Percentiles rank a stretch among this genome's conserved stretches.
These are phyloP conservation scores for Centropus bengalensis DNA, from an alignment of 2,113 vertebrate genomes.

Conservation along the genomic window DNA sequence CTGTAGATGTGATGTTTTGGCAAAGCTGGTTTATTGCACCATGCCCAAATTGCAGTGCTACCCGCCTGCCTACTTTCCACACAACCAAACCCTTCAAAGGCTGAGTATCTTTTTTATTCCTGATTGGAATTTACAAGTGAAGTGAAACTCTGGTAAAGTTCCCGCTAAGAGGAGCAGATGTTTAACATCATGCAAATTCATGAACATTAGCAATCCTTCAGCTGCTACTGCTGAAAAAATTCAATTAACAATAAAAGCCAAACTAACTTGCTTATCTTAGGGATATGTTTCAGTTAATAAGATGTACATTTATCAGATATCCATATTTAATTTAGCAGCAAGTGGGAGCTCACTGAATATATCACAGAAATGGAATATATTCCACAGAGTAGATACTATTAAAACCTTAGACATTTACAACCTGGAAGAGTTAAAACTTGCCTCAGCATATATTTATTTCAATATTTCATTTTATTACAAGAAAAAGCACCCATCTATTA, in stretches of 20 bases:
- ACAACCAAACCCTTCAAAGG: not conserved
- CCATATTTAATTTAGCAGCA: conserved; percentile 43
- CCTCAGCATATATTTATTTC: not conserved
- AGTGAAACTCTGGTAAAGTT: conserved; percentile 39
- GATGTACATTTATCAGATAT: conserved; percentile 41
- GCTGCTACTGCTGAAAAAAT: conserved; percentile 66
- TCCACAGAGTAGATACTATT: not conserved
- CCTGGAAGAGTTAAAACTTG: conserved; percentile 49
- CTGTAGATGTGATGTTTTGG: not conserved
- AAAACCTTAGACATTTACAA: conserved; percentile 61
- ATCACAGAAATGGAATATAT: conserved; percentile 22
- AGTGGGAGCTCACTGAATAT: conserved; percentile 1
- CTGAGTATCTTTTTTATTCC: conserved; percentile 1
- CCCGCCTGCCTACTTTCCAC: conserved; percentile 2
- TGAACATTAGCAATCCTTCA: conserved; percentile 55
- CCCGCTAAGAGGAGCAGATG: conserved; percentile 70
- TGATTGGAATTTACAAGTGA: conserved; percentile 35
- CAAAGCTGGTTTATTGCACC: not conserved
- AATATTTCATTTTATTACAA: conserved; percentile 42
- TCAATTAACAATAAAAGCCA: conserved; percentile 76
- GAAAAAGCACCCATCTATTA: conserved; percentile 5
- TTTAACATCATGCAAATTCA: conserved; percentile 73
- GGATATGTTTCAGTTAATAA: conserved; percentile 37
- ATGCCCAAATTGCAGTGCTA: not conserved
- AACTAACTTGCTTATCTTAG: conserved; percentile 63